These are phyloP conservation scores for Chorisops tibialis DNA, from an alignment of 2,888 invertebrate species.

Conservation along the genomic window DNA sequence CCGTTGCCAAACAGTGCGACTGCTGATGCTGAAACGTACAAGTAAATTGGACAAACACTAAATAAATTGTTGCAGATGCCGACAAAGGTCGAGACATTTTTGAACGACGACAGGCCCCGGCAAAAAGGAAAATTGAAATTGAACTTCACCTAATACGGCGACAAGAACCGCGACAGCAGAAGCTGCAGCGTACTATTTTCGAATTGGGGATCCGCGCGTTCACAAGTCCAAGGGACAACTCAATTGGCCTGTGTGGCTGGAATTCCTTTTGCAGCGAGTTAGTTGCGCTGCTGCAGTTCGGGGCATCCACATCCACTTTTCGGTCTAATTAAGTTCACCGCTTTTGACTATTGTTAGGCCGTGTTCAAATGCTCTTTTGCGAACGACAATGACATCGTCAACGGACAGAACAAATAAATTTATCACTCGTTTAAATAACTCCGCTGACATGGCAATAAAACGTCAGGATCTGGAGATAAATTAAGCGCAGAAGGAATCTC, in stretches of 20 bases:
- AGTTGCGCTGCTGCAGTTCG: too few relatives aligned
- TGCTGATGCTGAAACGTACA: conserved; percentile 4
- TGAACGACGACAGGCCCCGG: conserved; percentile 8
- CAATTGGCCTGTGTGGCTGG: conserved; percentile 13
- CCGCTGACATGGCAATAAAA: conserved; percentile 21
- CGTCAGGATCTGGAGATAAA: conserved; percentile 18
- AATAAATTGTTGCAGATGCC: conserved; percentile 20
- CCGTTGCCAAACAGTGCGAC: not conserved
- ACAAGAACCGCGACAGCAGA: conserved; percentile 1
- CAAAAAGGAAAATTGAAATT: conserved; percentile 1
- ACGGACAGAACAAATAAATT: conserved; percentile 13
- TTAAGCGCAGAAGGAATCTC: conserved; percentile 11
- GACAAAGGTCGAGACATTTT: conserved; percentile 26
- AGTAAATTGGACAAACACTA: conserved; percentile 25
- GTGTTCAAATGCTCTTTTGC: conserved; percentile 4
- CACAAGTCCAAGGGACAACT: conserved; percentile 11
- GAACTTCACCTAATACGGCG: conserved; percentile 3
- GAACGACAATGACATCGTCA: conserved; percentile 11
- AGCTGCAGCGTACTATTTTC: not conserved
- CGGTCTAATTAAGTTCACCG: conserved; percentile 20
- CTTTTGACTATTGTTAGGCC: conserved; percentile 17
- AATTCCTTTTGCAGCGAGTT: conserved; percentile 1
- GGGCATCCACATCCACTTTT: not conserved
- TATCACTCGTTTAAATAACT: conserved; percentile 22
- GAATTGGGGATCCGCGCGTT: too few relatives aligned